Evolutionary conservation across 2,113 vertebrate genomes (phyloP).

Genomic region (Haemorhous mexicanus): DNA sequence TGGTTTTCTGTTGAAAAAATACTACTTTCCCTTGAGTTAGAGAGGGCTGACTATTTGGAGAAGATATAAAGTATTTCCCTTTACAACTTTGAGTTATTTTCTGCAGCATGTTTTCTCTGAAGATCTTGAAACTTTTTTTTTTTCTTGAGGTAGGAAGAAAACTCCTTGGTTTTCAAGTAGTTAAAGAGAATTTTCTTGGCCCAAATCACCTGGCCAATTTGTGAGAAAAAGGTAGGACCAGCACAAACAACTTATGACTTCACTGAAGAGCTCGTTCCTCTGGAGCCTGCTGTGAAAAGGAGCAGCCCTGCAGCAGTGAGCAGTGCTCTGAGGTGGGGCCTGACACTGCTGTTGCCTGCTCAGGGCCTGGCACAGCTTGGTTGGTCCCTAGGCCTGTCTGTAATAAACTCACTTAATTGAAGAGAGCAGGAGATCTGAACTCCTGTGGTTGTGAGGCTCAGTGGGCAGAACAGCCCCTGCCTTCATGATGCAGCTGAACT

Average conservation of each 20-base stretch:
- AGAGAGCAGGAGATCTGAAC: not conserved
- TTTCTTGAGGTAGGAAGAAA: not conserved
- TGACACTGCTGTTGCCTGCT: not conserved
- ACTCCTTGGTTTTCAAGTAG: not conserved
- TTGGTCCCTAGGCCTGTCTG: not conserved
- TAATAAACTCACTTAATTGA: not conserved
- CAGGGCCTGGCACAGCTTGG: not conserved
- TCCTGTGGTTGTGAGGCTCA: fast-evolving
- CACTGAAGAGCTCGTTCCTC: not conserved
- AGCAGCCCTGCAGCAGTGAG: not conserved
- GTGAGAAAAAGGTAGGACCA: not conserved
- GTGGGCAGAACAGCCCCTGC: not conserved
- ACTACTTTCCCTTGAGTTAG: not conserved
- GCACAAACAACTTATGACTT: not conserved
- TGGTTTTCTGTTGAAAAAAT: not conserved
- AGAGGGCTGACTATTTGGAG: not conserved
- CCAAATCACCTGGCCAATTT: not conserved
- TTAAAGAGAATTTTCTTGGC: not conserved
- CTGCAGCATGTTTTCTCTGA: not conserved
- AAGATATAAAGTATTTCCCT: not conserved
- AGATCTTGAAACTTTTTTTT: not conserved
- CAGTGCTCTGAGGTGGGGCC: not conserved
- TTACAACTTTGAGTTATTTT: not conserved
- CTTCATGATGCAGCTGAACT: not conserved
- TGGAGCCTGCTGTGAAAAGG: not conserved